A percentile compares a stretch with the other conserved stretches of the same genome.
phyloP scores from a whole-genome alignment of 2,797 vertebrate species.

The Gambelia wislizenii region DNA sequence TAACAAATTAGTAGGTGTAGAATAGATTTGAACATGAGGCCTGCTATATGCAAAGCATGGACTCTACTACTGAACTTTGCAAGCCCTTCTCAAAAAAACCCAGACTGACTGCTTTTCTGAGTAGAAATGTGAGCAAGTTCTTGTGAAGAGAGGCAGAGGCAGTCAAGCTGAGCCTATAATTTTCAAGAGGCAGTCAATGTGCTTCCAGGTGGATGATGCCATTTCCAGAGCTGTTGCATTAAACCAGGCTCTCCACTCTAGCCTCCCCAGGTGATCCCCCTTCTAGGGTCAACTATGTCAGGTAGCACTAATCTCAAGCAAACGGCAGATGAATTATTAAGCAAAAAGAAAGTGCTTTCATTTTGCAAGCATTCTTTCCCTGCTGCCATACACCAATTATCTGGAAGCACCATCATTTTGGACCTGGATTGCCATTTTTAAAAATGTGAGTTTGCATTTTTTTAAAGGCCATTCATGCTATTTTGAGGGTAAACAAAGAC shows the following conservation, averaged over 20 bases:
- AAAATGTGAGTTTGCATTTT: neutral
- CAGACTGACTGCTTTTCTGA: neutral
- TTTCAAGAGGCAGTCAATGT: neutral
- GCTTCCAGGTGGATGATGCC: neutral
- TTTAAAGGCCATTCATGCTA: too few species aligned
- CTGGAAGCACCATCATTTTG: neutral
- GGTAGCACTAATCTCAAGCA: constrained; percentile 36
- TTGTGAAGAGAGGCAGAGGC: neutral
- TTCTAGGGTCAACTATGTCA: constrained; percentile 45
- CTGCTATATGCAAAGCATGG: too few species aligned
- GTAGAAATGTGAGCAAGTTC: neutral
- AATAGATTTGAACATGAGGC: too few species aligned
- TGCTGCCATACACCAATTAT: neutral
- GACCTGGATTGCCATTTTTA: neutral
- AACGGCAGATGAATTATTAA: constrained; percentile 61
- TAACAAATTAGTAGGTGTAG: too few species aligned
- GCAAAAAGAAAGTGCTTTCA: constrained; percentile 32
- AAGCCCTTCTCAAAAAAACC: too few species aligned
- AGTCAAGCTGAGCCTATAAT: neutral
- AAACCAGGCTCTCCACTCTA: constrained; percentile 34
- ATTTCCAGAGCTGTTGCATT: constrained; percentile 25
- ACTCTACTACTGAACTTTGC: too few species aligned
- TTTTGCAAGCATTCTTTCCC: constrained; percentile 7
- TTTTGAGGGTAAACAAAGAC: too few species aligned
- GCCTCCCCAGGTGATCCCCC: constrained; percentile 9